These are phyloP conservation scores for Dermochelys coriacea DNA, from an alignment of 2,797 vertebrate species.

Conservation along the genomic window DNA sequence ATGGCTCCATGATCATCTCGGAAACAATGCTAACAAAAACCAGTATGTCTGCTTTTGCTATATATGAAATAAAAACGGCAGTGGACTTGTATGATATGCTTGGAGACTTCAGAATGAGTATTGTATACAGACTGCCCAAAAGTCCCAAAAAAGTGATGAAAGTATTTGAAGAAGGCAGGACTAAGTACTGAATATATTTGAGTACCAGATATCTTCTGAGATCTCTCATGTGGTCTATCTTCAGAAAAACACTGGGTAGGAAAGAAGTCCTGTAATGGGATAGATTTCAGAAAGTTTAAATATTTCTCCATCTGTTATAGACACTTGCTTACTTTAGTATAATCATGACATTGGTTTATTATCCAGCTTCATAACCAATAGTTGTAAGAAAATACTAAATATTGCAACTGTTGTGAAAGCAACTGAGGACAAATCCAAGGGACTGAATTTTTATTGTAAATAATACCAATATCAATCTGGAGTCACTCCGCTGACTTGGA, in stretches of 20 bases:
- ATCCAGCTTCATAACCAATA: neutral
- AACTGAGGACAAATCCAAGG: neutral
- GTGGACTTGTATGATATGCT: slow-evolving; percentile 85
- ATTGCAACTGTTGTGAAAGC: neutral
- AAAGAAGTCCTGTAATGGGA: slow-evolving; percentile 45
- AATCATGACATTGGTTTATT: neutral
- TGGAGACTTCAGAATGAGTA: slow-evolving; percentile 78
- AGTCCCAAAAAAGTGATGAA: slow-evolving; percentile 78
- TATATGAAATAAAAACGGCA: slow-evolving; percentile 80
- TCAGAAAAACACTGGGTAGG: slow-evolving; percentile 29
- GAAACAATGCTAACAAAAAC: neutral
- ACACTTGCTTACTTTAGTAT: rapidly evolving
- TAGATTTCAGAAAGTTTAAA: neutral
- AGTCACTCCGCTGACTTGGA: neutral
- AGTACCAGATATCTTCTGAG: slow-evolving; percentile 83
- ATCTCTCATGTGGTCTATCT: slow-evolving; percentile 75
- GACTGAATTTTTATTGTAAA: neutral
- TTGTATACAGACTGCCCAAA: slow-evolving; percentile 75
- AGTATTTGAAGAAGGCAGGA: slow-evolving; percentile 76
- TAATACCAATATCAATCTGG: neutral
- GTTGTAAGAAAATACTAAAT: neutral
- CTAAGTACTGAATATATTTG: slow-evolving; percentile 83
- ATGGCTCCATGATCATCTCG: rapidly evolving
- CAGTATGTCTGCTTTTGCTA: slow-evolving; percentile 81
- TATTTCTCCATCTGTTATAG: neutral